Conservation (phyloP, 2,888 invertebrate species). For the Drosophila anomalata region DNA sequence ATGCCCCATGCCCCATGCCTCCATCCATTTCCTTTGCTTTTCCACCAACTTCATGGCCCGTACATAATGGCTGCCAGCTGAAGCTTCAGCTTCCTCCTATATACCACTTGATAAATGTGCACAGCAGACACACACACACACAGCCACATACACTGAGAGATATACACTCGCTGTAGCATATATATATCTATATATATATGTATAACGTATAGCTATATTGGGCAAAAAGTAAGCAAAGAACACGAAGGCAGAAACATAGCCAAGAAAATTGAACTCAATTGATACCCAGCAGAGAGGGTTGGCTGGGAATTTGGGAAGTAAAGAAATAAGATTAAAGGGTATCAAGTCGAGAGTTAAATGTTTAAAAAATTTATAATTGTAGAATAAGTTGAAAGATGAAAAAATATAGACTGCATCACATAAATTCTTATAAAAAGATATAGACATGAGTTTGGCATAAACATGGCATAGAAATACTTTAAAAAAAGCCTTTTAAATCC, state of each 20-base stretch:
- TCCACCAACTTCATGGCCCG: constrained; percentile 41
- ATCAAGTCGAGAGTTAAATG: background rate
- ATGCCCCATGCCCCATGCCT: constrained; percentile 33
- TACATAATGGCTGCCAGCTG: constrained; percentile 53
- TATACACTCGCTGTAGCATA: constrained; percentile 25
- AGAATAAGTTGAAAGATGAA: too few species aligned
- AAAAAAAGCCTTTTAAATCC: background rate
- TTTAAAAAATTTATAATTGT: background rate
- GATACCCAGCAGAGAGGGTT: constrained; percentile 20
- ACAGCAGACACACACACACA: constrained; percentile 49
- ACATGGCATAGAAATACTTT: background rate
- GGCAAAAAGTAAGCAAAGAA: constrained; percentile 70
- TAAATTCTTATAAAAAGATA: background rate
- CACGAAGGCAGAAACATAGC: constrained; percentile 44
- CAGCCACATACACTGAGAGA: constrained; percentile 31
- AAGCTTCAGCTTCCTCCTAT: constrained; percentile 57
- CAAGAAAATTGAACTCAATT: constrained; percentile 46
- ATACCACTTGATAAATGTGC: constrained; percentile 74
- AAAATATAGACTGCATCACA: too few species aligned
- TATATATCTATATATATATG: constrained; percentile 29
- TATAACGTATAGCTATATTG: constrained; percentile 48
- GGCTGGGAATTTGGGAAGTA: background rate
- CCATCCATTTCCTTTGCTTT: constrained; percentile 15
- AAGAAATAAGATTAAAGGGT: background rate
- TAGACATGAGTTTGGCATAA: background rate